Conservation (phyloP, 2,888 invertebrate genomes). For the Drosophila tanythrix region DNA sequence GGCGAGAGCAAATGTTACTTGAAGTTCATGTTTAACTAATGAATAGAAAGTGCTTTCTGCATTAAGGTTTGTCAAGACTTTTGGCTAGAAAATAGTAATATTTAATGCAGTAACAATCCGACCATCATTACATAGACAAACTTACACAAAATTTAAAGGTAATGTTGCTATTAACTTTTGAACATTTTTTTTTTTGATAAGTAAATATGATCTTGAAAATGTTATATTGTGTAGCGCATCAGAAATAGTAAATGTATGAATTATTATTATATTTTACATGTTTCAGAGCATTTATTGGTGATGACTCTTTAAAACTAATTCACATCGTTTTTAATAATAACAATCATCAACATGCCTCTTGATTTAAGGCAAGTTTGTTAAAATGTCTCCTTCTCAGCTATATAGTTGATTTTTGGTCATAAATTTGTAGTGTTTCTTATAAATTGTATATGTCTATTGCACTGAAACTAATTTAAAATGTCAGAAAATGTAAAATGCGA, state of each 20-base stretch:
- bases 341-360: background rate
- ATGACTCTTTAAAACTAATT: background rate
- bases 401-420: background rate
- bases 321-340: background rate
- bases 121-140: background rate
- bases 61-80: background rate
- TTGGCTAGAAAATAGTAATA: background rate
- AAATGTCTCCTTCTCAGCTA: background rate
- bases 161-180: background rate
- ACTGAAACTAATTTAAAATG: background rate
- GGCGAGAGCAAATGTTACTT: slow-evolving; percentile 17
- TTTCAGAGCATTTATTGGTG: background rate
- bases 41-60: slow-evolving; percentile 7
- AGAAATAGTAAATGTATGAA: background rate
- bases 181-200: no score
- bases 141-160: background rate
- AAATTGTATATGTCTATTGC: background rate
- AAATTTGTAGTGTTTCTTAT: background rate
- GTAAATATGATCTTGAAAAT: background rate
- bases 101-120: background rate
- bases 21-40: slow-evolving; percentile 9
- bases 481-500: background rate
- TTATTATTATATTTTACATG: background rate
- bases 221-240: background rate
- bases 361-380: no score